Evolutionary conservation across 2,888 invertebrate species (phyloP).

Genomic region (Conomelus anceps): DNA sequence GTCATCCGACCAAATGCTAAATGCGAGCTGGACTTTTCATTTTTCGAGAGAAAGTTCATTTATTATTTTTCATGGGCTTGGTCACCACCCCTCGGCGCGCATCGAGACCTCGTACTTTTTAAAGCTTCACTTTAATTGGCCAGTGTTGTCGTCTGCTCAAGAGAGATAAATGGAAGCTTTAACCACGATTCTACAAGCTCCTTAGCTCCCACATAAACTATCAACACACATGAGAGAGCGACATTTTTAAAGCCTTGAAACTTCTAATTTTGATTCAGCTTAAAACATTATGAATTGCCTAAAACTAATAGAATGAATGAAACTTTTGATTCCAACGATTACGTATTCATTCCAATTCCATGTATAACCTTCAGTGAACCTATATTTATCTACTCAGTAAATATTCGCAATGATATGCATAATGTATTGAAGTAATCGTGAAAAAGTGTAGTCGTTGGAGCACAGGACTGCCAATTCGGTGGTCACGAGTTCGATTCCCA

Average conservation of each 20-base stretch:
- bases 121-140: neutral
- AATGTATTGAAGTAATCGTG: too few species aligned
- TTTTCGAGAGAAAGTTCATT: neutral
- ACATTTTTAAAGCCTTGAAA: neutral
- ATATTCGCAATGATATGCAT: too few species aligned
- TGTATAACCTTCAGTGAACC: too few species aligned
- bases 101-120: neutral
- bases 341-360: too few species aligned
- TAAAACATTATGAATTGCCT: neutral
- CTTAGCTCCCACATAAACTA: neutral
- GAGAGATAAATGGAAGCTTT: neutral
- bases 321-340: too few species aligned
- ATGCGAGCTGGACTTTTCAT: neutral
- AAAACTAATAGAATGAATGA: too few species aligned
- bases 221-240: neutral
- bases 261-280: neutral
- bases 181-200: neutral
- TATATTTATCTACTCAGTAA: too few species aligned
- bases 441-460: too few species aligned
- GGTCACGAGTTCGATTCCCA: too few species aligned
- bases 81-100: neutral
- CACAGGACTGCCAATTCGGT: too few species aligned
- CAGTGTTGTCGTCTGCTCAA: neutral
- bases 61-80: neutral
- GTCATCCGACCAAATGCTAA: neutral